Base-by-base conservation (phyloP, 2,888 invertebrate genomes). In the Hyposoter dolosus region DNA sequence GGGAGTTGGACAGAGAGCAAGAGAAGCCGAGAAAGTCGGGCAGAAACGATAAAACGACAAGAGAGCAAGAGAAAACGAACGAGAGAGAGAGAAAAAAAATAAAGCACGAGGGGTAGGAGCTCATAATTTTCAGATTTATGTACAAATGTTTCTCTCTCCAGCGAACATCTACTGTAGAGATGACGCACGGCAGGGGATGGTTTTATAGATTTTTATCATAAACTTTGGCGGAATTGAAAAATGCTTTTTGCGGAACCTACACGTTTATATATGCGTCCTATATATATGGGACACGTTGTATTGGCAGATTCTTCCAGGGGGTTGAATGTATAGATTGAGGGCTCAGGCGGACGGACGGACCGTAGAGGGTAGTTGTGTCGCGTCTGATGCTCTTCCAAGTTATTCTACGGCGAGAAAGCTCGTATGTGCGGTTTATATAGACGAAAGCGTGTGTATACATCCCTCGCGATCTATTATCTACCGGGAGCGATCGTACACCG, bases 71-170 rank as follows among this genome's bases (percentile, higher is more conserved):
- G 74, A 81, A 50, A 56, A 32, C 1, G 32, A 4, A 32, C 32
- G 47, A 43, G 71, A 15, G 23, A 60, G 71, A 53, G 40, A 35
- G 35, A 72, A 15, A 50, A 35, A 75, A 12, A 15, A 60, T 47
- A 79, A 3, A 28, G 32, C 9, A 43, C 68, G 47, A 84, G 87
- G 88, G 88, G 81, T 82, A 84, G 69, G 90, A 90, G 84, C 91
- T 93, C 92, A 92, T 93, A 93, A 93, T 93, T 93, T 93, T 92
- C 92, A 93, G 93, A 93, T 93, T 93, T 93, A 93, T 93, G 93
- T 93, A 93, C 93, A 93, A 93, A 92, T 92, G 92, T 92, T 92
- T 91, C 91, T 90, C 89, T 84, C 86, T 78, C 84, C 81, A 84
- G 87, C 88, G 89, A 87, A 83, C 86, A 83, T 86, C 66, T 76